These are phyloP conservation scores for Leucophora obtusa DNA, from an alignment of 2,888 invertebrate genomes.

Conservation along the genomic window DNA sequence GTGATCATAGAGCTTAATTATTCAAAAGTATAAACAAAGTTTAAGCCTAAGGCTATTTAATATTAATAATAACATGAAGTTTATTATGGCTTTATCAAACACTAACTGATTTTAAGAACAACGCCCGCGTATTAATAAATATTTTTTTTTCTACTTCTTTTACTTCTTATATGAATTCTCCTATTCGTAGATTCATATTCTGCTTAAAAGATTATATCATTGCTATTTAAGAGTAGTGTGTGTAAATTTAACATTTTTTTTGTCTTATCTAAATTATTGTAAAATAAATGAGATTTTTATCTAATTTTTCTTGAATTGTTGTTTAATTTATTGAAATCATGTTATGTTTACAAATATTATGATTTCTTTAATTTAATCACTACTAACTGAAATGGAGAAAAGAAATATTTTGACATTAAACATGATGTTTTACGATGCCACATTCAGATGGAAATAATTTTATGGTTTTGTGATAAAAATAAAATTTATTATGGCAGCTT, in stretches of 20 bases:
- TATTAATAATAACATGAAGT: neutral
- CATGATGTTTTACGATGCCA: conserved; percentile 31
- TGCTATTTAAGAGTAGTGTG: neutral
- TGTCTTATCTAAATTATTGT: conserved; percentile 40
- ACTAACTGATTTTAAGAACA: neutral
- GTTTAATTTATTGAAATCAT: neutral
- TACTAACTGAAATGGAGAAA: conserved; percentile 23
- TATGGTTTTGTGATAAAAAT: conserved; percentile 16
- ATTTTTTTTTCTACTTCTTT: neutral
- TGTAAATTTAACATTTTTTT: neutral
- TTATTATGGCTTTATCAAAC: neutral
- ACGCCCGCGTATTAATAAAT: neutral
- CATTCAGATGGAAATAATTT: conserved; percentile 24
- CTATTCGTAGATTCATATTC: neutral
- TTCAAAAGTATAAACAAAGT: neutral
- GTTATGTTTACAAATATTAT: neutral
- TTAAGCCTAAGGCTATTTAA: neutral
- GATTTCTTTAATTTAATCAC: conserved; percentile 35
- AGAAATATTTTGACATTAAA: conserved; percentile 44
- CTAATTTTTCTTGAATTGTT: neutral
- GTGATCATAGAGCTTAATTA: neutral
- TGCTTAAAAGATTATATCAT: neutral
- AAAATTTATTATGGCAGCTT: conserved; percentile 37
- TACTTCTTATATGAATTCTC: neutral
- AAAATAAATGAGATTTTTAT: conserved; percentile 33